Conservation (phyloP, 2,113 vertebrate genomes). For the Tiliqua scincoides region DNA sequence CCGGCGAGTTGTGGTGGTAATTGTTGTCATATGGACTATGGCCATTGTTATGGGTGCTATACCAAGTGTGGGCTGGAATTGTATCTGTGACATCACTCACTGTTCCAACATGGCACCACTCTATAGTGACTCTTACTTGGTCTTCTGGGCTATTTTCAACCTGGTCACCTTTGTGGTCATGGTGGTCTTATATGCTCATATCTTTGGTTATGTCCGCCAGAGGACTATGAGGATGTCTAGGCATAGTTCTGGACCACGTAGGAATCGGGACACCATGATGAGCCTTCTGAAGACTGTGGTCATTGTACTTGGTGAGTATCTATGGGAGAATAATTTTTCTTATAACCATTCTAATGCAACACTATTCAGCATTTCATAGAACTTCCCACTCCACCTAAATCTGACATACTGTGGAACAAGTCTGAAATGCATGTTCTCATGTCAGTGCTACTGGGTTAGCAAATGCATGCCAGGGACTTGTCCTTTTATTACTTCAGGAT, state of each 20-base stretch:
- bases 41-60: constrained; percentile 97
- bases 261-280: constrained; percentile 99
- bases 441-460: neutral
- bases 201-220: constrained; percentile 97
- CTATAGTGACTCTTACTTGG: constrained; percentile 97
- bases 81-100: constrained; percentile 89
- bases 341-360: neutral
- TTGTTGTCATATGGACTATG: constrained; percentile 99
- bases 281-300: constrained; percentile 97
- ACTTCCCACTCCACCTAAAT: neutral
- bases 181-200: constrained; percentile 98
- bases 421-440: neutral
- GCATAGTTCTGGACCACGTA: constrained; percentile 93
- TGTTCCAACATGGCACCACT: constrained; percentile 99
- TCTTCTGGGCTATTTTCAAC: constrained; percentile 99
- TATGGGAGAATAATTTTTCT: neutral
- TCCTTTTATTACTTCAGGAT: neutral
- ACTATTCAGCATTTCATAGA: neutral
- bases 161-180: constrained; percentile 97
- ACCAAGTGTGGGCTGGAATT: constrained; percentile 98
- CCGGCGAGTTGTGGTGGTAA: constrained; percentile 94
- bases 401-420: neutral
- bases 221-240: constrained; percentile 99
- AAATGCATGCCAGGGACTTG: neutral
- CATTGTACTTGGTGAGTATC: constrained; percentile 93